Evolutionary conservation across 2,888 invertebrate species (phyloP).

Genomic region (Brachyptera putata): DNA sequence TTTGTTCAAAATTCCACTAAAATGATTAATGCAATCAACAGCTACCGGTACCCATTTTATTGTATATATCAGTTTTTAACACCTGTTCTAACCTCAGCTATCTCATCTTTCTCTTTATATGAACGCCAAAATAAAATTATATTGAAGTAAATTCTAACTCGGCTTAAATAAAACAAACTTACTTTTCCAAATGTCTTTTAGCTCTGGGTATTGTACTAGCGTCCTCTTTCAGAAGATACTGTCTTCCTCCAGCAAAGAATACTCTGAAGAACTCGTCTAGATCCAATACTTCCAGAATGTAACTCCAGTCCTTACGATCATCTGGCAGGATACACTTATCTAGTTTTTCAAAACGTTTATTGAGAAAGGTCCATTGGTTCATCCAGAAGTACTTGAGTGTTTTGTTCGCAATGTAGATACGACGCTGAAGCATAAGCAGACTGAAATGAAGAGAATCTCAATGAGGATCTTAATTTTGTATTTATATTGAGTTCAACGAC

Average conservation of each 20-base stretch:
- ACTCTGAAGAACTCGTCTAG: neutral
- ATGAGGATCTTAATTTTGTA: too few species aligned
- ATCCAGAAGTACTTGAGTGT: neutral
- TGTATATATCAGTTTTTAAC: too few species aligned
- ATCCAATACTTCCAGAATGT: neutral
- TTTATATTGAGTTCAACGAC: too few species aligned
- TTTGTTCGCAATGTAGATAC: neutral
- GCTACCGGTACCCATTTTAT: too few species aligned
- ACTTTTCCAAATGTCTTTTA: neutral
- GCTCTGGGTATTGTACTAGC: neutral
- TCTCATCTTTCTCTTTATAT: too few species aligned
- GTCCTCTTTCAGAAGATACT: neutral
- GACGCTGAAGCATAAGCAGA: neutral
- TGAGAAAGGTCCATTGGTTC: neutral
- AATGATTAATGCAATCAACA: too few species aligned
- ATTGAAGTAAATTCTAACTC: too few species aligned
- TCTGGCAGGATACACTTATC: neutral
- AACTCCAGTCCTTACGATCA: neutral
- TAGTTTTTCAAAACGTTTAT: neutral
- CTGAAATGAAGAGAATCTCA: too few species aligned
- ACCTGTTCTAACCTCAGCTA: too few species aligned
- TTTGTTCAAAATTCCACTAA: too few species aligned
- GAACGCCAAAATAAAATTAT: too few species aligned
- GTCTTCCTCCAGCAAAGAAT: neutral
- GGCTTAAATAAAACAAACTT: too few species aligned